A percentile compares a stretch with the other conserved stretches of the same genome.
phyloP scores from a whole-genome alignment of 2,888 invertebrate species.

The Anthophora plumipes region DNA sequence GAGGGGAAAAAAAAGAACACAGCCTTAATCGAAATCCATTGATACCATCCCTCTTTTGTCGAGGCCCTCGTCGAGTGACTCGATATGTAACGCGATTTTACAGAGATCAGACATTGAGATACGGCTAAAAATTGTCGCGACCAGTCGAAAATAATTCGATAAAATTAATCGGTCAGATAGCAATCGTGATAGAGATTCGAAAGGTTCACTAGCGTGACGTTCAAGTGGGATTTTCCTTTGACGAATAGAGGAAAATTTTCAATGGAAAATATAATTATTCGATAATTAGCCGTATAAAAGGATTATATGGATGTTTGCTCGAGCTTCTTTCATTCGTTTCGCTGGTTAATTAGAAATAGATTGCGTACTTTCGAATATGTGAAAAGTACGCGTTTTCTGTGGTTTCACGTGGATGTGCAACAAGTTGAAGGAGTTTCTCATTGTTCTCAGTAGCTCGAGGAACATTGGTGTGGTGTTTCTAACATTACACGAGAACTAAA shows the following conservation, averaged over 20 bases:
- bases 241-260: neutral
- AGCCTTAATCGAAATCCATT: constrained; percentile 6
- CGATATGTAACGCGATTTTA: neutral
- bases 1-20: neutral
- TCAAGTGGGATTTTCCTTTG: constrained; percentile 28
- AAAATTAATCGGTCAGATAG: constrained; percentile 32
- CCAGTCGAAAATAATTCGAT: constrained; percentile 26
- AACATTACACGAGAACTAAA: neutral
- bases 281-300: too few relatives aligned
- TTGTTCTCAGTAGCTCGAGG: neutral
- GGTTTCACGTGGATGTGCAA: constrained; percentile 22
- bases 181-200: constrained; percentile 16
- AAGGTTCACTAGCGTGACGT: neutral
- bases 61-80: neutral
- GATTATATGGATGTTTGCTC: neutral
- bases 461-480: neutral
- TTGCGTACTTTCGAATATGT: too few relatives aligned
- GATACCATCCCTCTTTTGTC: neutral
- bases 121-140: constrained; percentile 3
- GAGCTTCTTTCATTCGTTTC: neutral
- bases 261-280: neutral
- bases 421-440: constrained; percentile 13
- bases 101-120: neutral
- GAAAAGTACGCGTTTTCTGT: neutral
- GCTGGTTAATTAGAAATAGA: too few relatives aligned